Conservation (phyloP, 2,888 invertebrate species). For the Thereva nobilitata region DNA sequence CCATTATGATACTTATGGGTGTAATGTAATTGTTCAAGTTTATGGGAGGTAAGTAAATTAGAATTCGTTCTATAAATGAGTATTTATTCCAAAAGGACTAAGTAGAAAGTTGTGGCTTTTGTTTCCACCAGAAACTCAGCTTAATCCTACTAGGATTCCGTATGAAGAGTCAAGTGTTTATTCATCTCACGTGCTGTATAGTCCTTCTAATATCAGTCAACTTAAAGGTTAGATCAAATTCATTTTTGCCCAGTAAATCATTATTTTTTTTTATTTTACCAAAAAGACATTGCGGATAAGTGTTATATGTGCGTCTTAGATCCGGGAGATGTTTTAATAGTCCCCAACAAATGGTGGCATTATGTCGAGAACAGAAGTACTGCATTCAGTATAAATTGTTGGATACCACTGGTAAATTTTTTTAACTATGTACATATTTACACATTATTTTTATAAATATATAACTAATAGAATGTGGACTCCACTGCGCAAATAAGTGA, state of each 20-base stretch:
- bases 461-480: neutral
- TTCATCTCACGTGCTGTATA: slow-evolving; percentile 79
- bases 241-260: neutral
- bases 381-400: slow-evolving; percentile 67
- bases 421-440: neutral
- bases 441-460: neutral
- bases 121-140: slow-evolving; percentile 77
- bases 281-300: slow-evolving; percentile 52
- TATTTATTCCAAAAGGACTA: neutral
- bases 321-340: slow-evolving; percentile 84
- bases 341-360: slow-evolving; percentile 97
- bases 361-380: slow-evolving; percentile 86
- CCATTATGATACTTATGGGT: slow-evolving; percentile 93
- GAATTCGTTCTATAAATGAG: neutral
- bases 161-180: slow-evolving; percentile 97
- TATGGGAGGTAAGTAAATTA: slow-evolving; percentile 70
- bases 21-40: slow-evolving; percentile 88
- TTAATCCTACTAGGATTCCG: slow-evolving; percentile 84
- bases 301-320: slow-evolving; percentile 68
- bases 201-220: slow-evolving; percentile 62
- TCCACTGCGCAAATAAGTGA: neutral
- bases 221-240: slow-evolving; percentile 57
- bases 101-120: slow-evolving; percentile 87
- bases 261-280: neutral
- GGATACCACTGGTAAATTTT: slow-evolving; percentile 71